Base-by-base conservation (phyloP, 2,888 invertebrate species). In the Acleris cristana region DNA sequence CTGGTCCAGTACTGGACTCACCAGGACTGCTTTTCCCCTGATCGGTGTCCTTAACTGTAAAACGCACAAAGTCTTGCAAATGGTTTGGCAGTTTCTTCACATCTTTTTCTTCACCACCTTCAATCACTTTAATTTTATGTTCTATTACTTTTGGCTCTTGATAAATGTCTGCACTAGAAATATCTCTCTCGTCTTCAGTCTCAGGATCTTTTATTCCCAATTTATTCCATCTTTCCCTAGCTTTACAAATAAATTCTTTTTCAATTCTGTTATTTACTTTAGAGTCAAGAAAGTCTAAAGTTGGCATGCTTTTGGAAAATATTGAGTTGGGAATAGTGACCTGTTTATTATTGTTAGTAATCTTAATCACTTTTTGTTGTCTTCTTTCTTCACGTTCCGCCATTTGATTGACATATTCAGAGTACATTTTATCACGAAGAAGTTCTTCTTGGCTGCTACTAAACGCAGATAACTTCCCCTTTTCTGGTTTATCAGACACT, bases 381-480 rank as follows among this genome's bases (percentile, higher is more conserved):
- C 96, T 96, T 54, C 97, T 93, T 79, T 97, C 96, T 76, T 96
- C 95, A 14, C 97, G 94, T 81, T 96, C 96, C 6, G 96, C 95
- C 77, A 97, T 95, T 87, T 97, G 96, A 79, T 94, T 93, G 80
- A 97, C 94, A 88, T 97, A 97, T 84, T 97, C 97, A 75, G 96
- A 94, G 86, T 96, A 97, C 97, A 97, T 97, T 86, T 95, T 95
- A 73, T 96, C 95, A 8, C 97, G 94, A 75, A 96, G 95, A 52
- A 94, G 91, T 83, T 97, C 96, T 71, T 95, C 95, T 82, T 97
- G 96, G 57, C 95, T 95, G 10, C 95, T 94, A 12, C 93, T 93
- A 51, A 95, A 89, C 67, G 85, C 74, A 53, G 85, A 84, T 23
- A 88, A 69, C 74, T 86, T 89, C 55, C 78, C 76, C 68, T 76